Evolutionary conservation across 1,140 invertebrate species (phyloP), one percentile per base, ranked within the genome.

Genomic region (Cyclina sinensis): DNA sequence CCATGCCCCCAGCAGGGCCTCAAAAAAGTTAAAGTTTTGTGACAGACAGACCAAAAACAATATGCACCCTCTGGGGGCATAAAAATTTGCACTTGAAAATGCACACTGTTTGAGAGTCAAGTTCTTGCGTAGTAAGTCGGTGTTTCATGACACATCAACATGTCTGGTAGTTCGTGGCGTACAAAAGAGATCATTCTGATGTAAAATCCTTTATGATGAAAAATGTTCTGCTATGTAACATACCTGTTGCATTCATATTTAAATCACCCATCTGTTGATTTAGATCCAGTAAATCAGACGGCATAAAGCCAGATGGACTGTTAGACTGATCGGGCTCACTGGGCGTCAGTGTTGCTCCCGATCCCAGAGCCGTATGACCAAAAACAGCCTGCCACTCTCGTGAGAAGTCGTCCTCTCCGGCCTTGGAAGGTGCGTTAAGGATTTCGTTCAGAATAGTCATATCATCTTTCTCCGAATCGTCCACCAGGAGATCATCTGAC

Each of bases 271-370:
- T 88, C 68, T 92, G 88, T 24, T 92, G 85, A 30, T 85, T 91
- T 91, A 96, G 93, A 57, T 96, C 96, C 43, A 96, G 91, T 4
- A 96, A 92, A 84, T 95, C 95, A 9, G 96, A 96, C 65, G 96
- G 96, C 92, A 96, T 93, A 91, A 96, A 96, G 35, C 94, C 94
- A 9, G 93, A 90, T 46, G 90, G 24, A 35, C 89, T 84, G 16
- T 87, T 74, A 9, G 89, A 57, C 65, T 90, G 86, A 83, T 94
- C 94, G 12, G 88, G 82, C 76, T 94, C 94, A 51, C 90, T 91
- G 24, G 92, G 91, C 14, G 92, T 92, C n/a, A 91, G 68, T 35
- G 84, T 81, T 27, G 83, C 78, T n/a, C 89, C 74, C 18, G 89
- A 79, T 11, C 91, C 86, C 12, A 87, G 80, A 51, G 87, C 76